phyloP scores from a whole-genome alignment of 23 tunicate species.

The Styela plicata region DNA sequence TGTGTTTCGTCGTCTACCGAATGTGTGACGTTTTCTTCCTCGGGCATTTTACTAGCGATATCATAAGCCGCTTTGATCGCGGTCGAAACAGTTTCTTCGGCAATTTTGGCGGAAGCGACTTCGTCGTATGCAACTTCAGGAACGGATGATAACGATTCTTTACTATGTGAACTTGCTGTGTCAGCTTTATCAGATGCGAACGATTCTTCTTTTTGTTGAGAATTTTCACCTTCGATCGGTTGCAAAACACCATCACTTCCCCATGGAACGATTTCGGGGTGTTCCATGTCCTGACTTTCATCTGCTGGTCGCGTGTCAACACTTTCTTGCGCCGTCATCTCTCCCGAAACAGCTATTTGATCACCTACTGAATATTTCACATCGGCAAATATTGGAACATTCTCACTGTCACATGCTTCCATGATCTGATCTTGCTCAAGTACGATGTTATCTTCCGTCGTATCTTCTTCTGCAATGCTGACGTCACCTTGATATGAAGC shows the following conservation, averaged over 20 bases:
- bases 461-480: neutral
- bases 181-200: conserved; percentile 12
- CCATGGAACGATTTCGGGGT: conserved; percentile 8
- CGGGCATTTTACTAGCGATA: neutral
- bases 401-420: conserved; percentile 14
- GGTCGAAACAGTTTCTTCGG: conserved; percentile 16
- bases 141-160: neutral
- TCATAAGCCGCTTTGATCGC: conserved; percentile 27
- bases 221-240: neutral
- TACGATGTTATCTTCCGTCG: neutral
- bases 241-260: conserved; percentile 5
- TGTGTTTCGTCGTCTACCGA: neutral
- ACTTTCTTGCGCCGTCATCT: neutral
- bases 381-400: conserved; percentile 12
- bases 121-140: neutral
- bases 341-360: neutral
- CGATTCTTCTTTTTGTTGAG: neutral
- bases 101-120: neutral
- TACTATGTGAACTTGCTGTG: neutral
- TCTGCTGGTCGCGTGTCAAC: neutral
- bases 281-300: neutral
- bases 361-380: conserved; percentile 20
- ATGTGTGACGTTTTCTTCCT: neutral
- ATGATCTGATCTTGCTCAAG: neutral
- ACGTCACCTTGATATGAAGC: conserved; percentile 2